Conservation (phyloP, 2,113 vertebrate genomes). For the Casuarius casuarius region DNA sequence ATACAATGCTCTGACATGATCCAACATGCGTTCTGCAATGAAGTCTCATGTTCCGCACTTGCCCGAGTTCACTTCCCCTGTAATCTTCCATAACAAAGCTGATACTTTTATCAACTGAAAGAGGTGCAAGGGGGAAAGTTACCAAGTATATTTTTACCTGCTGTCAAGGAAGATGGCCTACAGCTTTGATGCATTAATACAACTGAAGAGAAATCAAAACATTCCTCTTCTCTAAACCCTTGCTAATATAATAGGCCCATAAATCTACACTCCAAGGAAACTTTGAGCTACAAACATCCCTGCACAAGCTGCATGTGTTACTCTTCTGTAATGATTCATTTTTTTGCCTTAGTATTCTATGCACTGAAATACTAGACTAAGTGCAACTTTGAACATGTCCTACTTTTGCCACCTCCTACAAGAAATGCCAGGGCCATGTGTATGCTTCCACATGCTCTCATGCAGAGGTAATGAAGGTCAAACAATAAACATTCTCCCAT, state of each 20-base stretch:
- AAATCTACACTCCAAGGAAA: background rate
- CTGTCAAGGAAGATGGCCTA: background rate
- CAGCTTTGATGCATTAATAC: background rate
- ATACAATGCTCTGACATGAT: slow-evolving; percentile 11
- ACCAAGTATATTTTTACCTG: background rate
- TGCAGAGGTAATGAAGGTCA: background rate
- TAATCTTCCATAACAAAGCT: accelerated
- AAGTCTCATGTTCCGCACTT: background rate
- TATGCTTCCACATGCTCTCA: background rate
- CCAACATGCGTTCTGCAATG: background rate
- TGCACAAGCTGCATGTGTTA: background rate
- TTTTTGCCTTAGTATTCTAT: background rate
- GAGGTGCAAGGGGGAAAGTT: background rate
- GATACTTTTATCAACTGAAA: background rate
- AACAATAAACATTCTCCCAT: background rate
- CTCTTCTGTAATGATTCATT: background rate
- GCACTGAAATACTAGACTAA: background rate
- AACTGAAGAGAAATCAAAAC: background rate
- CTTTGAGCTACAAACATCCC: background rate
- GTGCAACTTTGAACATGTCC: accelerated
- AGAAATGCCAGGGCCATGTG: background rate
- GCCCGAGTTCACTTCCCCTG: background rate
- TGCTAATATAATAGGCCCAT: background rate
- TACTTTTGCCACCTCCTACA: background rate
- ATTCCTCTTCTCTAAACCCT: no score